Evolutionary conservation across 2,888 invertebrate species (phyloP), one percentile per base, ranked within the genome.

Genomic region (Petrophora chlorosata): DNA sequence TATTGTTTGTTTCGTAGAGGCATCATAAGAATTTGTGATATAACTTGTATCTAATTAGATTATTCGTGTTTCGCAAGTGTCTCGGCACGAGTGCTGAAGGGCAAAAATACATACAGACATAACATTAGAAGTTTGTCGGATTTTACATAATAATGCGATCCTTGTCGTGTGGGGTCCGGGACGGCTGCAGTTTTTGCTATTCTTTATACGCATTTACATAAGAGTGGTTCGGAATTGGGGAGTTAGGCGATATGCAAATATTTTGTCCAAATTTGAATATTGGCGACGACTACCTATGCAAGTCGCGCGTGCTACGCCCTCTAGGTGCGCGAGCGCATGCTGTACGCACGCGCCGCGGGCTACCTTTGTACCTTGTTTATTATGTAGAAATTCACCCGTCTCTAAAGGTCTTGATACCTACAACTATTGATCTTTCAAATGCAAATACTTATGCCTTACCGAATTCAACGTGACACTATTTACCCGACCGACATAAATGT

Each of bases 221-320:
- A 81, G 77, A 88, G 78, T 79, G 74, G 74, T 68, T 67, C 67
- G 61, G 70, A 74, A 79, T 86, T 84, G 79, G 85, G 85, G 85
- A 78, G 85, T 85, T 84, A 84, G 82, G 81, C 83, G 89, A 89
- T 90, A 90, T 90, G 89, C 88, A 90, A 90, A 89, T 89, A 88
- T 88, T 86, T 87, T 75, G 76, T 82, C 80, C 65, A 79, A 82
- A 81, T 83, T 82, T 74, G 68, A 85, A 84, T 82, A 74, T 69
- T 65, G 54, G 62, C 63, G 65, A 63, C 47, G 43, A 60, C 69
- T 65, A 71, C 65, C 67, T 61, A 66, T 63, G 63, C 61, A 53
- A 69, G 70, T 68, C 74, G 76, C 70, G 77, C 76, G 67, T 56
- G 55, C 63, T 63, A 48, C 58, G 67, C 65, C 60, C 56, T 55